Conservation (phyloP, 2,888 invertebrate species). For the Oscheius sp. region DNA sequence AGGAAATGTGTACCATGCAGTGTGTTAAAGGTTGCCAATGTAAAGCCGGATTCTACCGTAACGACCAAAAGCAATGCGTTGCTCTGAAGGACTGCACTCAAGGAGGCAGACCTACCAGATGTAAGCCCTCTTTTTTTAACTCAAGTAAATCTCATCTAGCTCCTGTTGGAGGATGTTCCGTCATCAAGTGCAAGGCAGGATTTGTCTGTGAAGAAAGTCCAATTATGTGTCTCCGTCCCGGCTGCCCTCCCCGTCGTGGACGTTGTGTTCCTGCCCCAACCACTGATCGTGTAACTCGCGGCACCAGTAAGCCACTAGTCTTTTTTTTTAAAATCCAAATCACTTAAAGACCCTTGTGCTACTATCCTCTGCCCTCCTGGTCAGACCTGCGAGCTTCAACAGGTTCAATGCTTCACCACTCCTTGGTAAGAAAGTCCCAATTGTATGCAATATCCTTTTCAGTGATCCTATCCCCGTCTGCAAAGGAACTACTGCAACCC, state of each 20-base stretch:
- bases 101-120: background rate
- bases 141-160: background rate
- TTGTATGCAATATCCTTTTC: conserved; percentile 2
- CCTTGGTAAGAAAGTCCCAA: conserved; percentile 20
- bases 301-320: background rate
- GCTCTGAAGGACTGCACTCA: conserved; percentile 9
- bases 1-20: conserved; percentile 18
- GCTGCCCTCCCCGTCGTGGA: background rate
- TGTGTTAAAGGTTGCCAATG: conserved; percentile 30
- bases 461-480: conserved; percentile 27
- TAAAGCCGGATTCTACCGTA: conserved; percentile 19
- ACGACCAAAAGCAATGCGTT: conserved; percentile 8
- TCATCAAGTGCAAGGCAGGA: background rate
- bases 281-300: background rate
- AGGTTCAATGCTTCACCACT: conserved; percentile 30
- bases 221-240: conserved; percentile 8
- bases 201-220: background rate
- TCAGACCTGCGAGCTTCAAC: conserved; percentile 18
- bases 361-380: conserved; percentile 7
- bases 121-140: background rate
- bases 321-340: background rate
- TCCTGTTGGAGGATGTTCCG: background rate
- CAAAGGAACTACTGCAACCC: background rate
- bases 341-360: conserved; percentile 3
- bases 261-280: conserved; percentile 3